Evolutionary conservation across 2,797 vertebrate genomes (phyloP).

Genomic region (Pteronotus mesoamericanus): DNA sequence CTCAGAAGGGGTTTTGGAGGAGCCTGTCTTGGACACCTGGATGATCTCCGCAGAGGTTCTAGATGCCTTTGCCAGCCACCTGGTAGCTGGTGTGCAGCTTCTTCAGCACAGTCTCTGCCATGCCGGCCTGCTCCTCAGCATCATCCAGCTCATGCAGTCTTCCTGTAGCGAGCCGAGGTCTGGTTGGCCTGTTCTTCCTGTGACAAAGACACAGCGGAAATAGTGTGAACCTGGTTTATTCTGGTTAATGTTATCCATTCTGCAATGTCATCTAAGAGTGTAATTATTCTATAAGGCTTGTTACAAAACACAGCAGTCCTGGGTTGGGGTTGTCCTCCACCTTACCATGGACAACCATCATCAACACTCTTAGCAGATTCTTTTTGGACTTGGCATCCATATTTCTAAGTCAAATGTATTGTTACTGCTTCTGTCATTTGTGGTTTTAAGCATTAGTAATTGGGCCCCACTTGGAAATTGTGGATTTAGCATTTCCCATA

Average conservation of each 20-base stretch:
- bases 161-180: slow-evolving; percentile 81
- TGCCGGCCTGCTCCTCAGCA: slow-evolving; percentile 78
- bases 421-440: background rate
- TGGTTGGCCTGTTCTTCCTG: slow-evolving; percentile 84
- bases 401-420: background rate
- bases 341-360: fast-evolving
- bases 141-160: slow-evolving; percentile 79
- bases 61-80: slow-evolving; percentile 77
- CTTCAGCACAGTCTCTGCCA: slow-evolving; percentile 80
- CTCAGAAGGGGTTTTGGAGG: slow-evolving; percentile 71
- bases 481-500: background rate
- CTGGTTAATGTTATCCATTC: background rate
- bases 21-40: slow-evolving; percentile 77
- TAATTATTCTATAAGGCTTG: background rate
- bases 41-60: slow-evolving; percentile 80
- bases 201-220: background rate
- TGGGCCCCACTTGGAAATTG: background rate
- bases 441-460: background rate
- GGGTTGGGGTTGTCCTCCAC: background rate
- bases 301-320: background rate
- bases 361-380: background rate
- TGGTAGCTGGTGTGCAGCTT: slow-evolving; percentile 80
- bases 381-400: background rate
- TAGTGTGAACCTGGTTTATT: background rate
- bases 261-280: background rate